Conservation (phyloP, 2,797 vertebrate species). For the Amphiprion clarkii region DNA sequence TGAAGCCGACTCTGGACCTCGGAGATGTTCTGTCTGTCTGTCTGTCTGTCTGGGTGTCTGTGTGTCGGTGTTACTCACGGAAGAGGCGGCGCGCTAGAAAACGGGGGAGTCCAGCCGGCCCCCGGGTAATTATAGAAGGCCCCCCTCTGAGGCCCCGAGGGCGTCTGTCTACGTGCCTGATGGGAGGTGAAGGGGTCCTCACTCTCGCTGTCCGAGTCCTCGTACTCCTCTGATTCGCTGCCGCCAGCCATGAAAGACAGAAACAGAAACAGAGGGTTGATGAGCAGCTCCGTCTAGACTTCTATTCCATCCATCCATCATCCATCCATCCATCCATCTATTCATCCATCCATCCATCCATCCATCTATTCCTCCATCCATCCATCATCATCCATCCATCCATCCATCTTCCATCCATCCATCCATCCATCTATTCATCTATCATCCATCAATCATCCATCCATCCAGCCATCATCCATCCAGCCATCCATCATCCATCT, state of each 20-base stretch:
- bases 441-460: no score
- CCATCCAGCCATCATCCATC: no score
- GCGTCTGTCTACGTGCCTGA: constrained; percentile 91
- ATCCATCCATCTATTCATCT: no score
- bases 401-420: no score
- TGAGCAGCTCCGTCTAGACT: neutral
- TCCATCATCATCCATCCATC: no score
- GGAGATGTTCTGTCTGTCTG: constrained; percentile 80
- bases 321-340: no score
- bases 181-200: constrained; percentile 91
- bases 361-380: no score
- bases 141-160: constrained; percentile 89
- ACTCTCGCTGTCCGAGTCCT: constrained; percentile 90
- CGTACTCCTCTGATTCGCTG: constrained; percentile 88
- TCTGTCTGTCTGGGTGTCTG: constrained; percentile 88
- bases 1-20: neutral
- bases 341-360: no score
- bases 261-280: constrained; percentile 35
- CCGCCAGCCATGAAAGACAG: constrained; percentile 60
- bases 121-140: constrained; percentile 91
- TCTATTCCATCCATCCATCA: no score
- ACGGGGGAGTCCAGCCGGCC: constrained; percentile 89
- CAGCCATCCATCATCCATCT: no score
- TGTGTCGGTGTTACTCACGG: constrained; percentile 90
- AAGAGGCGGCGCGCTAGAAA: constrained; percentile 90